Base-by-base conservation (phyloP, 2,113 vertebrate genomes). In the Phoxinus phoxinus region DNA sequence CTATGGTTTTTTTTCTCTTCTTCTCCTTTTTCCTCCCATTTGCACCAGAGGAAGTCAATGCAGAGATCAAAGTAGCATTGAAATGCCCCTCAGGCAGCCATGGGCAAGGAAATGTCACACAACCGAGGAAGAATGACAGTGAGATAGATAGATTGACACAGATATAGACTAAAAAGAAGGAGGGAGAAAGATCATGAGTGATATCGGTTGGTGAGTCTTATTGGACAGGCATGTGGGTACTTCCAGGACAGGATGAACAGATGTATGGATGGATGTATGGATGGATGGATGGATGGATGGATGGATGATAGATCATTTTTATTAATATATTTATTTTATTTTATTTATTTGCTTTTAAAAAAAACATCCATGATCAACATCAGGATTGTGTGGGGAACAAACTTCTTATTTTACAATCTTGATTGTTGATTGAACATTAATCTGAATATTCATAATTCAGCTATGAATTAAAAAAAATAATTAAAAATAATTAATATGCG, bases 11-110 rank as follows among this genome's bases (percentile, higher is more conserved):
- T 10, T 21, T 37, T 35, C 0, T 53, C 27, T 23, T 37, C 11
- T 41, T 59, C 25, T 65, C 69, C 19, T 25, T 73, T 79, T 58
- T 44, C 46, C 53, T 80, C 72, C 32, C 81, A 51, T 56, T 76
- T 81, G 65, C 21, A 32, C 53, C 4, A 58, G 67, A 44, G 74
- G 75, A 69, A 79, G 73, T 85, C 35, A 59, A 87, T 53, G 48
- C 41, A 63, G 69, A 87, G 89, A 90, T 90, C 88, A 91, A 88
- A 91, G 90, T 82, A 51, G 44, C 77, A 86, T 86, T 86, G 88
- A 79, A 86, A 88, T 84, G 84, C 85, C 87, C 85, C 77, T 72
- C 79, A 86, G 84, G 44, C 85, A 83, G 61, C 86, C 72, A 81
- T 83, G 67, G 81, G 84, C 56, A 69, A 80, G 83, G 75, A 83